Evolutionary conservation across 2,797 vertebrate species (phyloP).

Genomic region (Muscicapa striata): DNA sequence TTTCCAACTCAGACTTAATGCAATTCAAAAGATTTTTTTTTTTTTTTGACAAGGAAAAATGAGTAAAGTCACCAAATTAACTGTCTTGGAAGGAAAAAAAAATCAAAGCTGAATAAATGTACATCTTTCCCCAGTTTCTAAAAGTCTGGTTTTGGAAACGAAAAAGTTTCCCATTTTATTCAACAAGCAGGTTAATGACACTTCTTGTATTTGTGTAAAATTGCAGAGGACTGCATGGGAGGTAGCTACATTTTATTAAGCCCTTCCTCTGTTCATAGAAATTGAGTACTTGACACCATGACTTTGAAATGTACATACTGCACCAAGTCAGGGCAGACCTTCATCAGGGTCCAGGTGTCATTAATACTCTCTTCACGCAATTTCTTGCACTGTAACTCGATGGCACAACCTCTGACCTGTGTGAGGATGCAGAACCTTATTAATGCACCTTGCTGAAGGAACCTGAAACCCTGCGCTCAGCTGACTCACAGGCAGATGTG

Average conservation of each 20-base stretch:
- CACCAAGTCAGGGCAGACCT: not conserved
- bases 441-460: not conserved
- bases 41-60: conserved; percentile 45
- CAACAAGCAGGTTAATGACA: not conserved
- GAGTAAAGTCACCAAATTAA: conserved; percentile 35
- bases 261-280: not conserved
- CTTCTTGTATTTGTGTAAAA: not conserved
- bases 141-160: not conserved
- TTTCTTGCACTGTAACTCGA: not conserved
- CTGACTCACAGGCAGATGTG: conserved; percentile 12
- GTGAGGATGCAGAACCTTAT: not conserved
- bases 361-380: not conserved
- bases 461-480: not conserved
- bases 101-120: not conserved
- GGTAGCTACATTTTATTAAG: not conserved
- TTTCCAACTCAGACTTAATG: conserved; percentile 38
- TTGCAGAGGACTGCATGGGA: not conserved
- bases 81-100: not conserved
- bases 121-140: not conserved
- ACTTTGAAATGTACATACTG: not conserved
- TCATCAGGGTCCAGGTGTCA: not conserved
- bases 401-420: not conserved
- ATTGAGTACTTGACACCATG: rapidly evolving
- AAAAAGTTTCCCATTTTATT: not conserved
- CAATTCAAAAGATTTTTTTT: conserved; percentile 23